Conservation (phyloP, 2,797 vertebrate species). For the Acrossocheilus wenchowensis region DNA sequence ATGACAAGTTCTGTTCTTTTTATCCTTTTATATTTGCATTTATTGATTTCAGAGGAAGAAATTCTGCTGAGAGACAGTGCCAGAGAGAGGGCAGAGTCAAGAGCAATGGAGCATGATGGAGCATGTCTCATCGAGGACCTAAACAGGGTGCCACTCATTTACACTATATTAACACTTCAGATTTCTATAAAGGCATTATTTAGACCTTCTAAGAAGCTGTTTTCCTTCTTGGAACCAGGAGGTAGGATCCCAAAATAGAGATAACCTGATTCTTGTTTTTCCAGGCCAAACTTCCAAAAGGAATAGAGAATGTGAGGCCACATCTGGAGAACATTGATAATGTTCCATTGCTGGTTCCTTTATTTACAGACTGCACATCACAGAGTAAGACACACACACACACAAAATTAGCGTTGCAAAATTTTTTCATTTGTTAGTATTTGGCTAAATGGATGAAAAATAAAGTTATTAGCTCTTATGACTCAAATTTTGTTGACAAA, state of each 20-base stretch:
- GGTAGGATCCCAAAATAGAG: neutral
- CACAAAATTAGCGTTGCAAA: neutral
- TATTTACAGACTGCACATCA: constrained; percentile 62
- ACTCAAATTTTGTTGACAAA: neutral
- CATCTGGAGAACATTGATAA: constrained; percentile 65
- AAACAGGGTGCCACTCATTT: constrained; percentile 54
- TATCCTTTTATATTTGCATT: neutral
- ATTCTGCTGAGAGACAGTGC: constrained; percentile 36
- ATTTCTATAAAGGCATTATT: constrained; percentile 2
- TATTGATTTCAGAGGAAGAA: constrained; percentile 38
- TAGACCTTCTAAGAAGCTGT: neutral
- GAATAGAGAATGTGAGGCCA: constrained; percentile 58
- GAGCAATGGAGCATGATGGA: constrained; percentile 48
- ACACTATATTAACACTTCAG: constrained; percentile 4
- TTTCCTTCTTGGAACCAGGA: neutral
- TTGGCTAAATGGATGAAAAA: neutral
- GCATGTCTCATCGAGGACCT: constrained; percentile 57
- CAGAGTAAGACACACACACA: constrained; percentile 49
- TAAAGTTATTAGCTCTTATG: neutral
- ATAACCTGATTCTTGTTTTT: constrained; percentile 32
- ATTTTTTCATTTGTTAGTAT: neutral
- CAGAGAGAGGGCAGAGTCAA: constrained; percentile 39
- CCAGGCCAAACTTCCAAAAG: constrained; percentile 65
- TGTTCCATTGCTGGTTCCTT: constrained; percentile 60
- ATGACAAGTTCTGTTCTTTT: neutral